Evolutionary conservation across 92 coral and sea anemone species (phyloP), one percentile per base, ranked within the genome.

Genomic region (Epizoanthus rinbou): DNA sequence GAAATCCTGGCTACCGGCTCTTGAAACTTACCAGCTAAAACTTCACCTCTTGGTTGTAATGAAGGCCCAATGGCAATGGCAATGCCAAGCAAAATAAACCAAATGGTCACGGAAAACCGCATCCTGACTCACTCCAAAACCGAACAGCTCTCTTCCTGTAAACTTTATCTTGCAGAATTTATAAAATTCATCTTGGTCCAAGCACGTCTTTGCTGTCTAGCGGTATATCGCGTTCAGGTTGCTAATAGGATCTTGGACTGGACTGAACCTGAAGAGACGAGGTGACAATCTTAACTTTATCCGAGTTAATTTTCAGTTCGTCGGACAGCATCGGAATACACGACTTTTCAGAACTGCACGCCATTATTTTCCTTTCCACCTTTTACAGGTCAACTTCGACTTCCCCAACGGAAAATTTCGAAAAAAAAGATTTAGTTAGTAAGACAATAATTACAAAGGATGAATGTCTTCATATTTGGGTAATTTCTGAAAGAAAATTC

Each of bases 281-380:
- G 31, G 31, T 28, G 31, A 28, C 31, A 28, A 28, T 28, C 31
- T 8, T 22, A 15, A 24, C 16, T 13, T 60, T 24, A 19, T 9
- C 59, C 56, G 56, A 41, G 31, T 41, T 1, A 5, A 78, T 62
- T 37, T 62, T 62, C 82, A 72, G 71, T 50, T 50, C 16, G 13
- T 50, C 54, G 54, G 64, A 59, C 43, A 11, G 82, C 64, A 60
- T 78, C 82, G 82, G 82, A 78, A 78, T 78, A 60, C 82, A 72
- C 64, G 21, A 45, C 16, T 35, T 9, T 25, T 18, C 50, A 68
- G 1, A 25, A 14, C 15, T 50, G 54, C 8, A 50, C 54, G 9
- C 54, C 54, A 50, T 50, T 10, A 15, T 0, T 50, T 50, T 50
- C 50, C 50, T 43, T 43, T 43, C 8, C 50, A 5, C 0, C 50